Base-by-base conservation (phyloP, 2,797 vertebrate genomes). In the Malurus leucopterus region DNA sequence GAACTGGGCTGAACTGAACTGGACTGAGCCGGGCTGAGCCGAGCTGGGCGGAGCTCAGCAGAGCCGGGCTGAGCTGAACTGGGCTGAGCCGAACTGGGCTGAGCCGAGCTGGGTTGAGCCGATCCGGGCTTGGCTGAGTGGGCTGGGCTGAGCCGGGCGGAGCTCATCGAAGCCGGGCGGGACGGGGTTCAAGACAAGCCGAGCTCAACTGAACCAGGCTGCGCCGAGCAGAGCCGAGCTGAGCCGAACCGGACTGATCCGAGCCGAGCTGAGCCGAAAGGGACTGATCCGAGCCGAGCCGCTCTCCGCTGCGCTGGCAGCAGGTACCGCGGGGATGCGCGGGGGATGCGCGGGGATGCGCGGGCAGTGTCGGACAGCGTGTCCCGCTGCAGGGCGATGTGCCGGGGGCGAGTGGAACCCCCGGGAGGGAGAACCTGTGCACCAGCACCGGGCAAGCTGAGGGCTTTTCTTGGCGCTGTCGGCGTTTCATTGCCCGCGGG, bases 401-500 rank as follows among this genome's bases (percentile, higher is more conserved):
- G 17, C 8, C 1, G 3, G 20, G 5, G 8, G 1, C 5, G 5
- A 8, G 15, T 11, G 49, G 34, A 21, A 61, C 13, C 47, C 41
- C 36, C 2, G 43, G 43, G 20, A 44, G 20, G 15, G 32, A 27
- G 24, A 34, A 14, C 10, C 30, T 18, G 46, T 11, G 68, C 68
- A n/a, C 72, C 32, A 10, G 6, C 46, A 6, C 24, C 15, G 51
- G 26, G 47, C 20, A 67, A 65, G 59, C 22, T 71, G 50, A 26
- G 40, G 24, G 34, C 21, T 1, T 0, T 12, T 0, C 22, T 38
- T 2, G 63, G 38, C 24, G 62, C 34, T 49, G 61, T 8, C 20
- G 50, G 58, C 8, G 0, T 63, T 26, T 32, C 26, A 0, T 16
- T 32, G 46, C 32, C 49, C 2, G 26, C 3, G 32, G 16, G 4